phyloP scores from a whole-genome alignment of 2,113 vertebrate species.

The Rhineura floridana region DNA sequence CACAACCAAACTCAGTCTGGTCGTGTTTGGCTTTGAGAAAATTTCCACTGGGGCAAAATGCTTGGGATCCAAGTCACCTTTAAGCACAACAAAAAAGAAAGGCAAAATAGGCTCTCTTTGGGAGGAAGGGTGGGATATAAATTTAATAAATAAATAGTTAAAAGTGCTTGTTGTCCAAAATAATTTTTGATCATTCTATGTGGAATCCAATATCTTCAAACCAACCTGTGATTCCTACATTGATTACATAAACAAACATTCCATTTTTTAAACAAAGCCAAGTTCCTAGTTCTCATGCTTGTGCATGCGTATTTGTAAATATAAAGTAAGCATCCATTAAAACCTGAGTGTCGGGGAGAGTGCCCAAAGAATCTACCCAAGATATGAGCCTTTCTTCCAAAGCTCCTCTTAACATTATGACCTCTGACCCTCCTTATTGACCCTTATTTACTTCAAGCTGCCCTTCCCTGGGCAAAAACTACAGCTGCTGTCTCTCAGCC shows the following conservation, averaged over 20 bases:
- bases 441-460: not conserved
- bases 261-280: not conserved
- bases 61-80: conserved; percentile 42
- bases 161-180: not conserved
- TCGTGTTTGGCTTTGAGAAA: conserved; percentile 13
- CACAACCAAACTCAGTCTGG: not conserved
- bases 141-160: too few relatives aligned
- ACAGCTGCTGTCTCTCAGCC: not conserved
- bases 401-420: not conserved
- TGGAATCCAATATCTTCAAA: not conserved
- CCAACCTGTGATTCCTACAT: not conserved
- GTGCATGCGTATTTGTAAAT: not conserved
- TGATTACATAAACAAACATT: not conserved
- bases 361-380: not conserved
- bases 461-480: not conserved
- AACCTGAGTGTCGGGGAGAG: not conserved
- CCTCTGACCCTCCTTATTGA: not conserved
- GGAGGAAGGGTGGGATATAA: too few relatives aligned
- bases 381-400: not conserved
- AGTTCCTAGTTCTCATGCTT: not conserved
- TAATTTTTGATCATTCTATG: too few relatives aligned
- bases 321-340: too few relatives aligned
- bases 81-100: conserved; percentile 32
- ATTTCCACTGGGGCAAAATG: conserved; percentile 31
- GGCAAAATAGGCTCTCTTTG: too few relatives aligned